A percentile compares a stretch with the other conserved stretches of the same genome.
Conservation (phyloP, 2,797 vertebrate genomes). For the Sandelia bainsii region DNA sequence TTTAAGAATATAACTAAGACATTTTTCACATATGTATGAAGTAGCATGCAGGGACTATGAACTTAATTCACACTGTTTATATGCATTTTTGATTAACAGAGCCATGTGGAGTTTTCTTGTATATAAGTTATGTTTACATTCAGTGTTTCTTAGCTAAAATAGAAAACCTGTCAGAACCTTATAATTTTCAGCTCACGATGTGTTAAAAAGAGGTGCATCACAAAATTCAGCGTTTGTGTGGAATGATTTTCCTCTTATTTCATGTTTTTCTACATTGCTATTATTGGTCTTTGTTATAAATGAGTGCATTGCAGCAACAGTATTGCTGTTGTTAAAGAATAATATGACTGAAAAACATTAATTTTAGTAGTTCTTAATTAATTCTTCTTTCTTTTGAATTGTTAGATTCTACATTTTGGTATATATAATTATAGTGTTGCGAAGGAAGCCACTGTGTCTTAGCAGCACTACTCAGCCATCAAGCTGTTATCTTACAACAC, state of each 20-base stretch:
- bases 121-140: not conserved
- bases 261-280: conserved; percentile 3
- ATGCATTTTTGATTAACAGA: conserved; percentile 3
- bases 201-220: not conserved
- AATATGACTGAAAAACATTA: not conserved
- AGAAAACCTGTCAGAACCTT: no score
- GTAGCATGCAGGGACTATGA: not conserved
- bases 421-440: not conserved
- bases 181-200: not conserved
- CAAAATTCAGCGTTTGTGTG: not conserved
- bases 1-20: not conserved
- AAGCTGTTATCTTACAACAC: conserved; percentile 1
- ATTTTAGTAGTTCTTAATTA: not conserved
- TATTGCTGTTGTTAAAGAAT: not conserved
- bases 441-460: not conserved
- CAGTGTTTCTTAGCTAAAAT: not conserved
- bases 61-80: not conserved
- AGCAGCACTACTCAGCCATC: not conserved
- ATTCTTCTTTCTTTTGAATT: not conserved
- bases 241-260: not conserved
- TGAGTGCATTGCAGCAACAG: not conserved
- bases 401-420: not conserved
- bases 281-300: conserved; percentile 12
- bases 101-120: not conserved
- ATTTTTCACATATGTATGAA: not conserved